phyloP scores from a whole-genome alignment of 2,888 invertebrate species.

The Eupithecia tripunctaria region DNA sequence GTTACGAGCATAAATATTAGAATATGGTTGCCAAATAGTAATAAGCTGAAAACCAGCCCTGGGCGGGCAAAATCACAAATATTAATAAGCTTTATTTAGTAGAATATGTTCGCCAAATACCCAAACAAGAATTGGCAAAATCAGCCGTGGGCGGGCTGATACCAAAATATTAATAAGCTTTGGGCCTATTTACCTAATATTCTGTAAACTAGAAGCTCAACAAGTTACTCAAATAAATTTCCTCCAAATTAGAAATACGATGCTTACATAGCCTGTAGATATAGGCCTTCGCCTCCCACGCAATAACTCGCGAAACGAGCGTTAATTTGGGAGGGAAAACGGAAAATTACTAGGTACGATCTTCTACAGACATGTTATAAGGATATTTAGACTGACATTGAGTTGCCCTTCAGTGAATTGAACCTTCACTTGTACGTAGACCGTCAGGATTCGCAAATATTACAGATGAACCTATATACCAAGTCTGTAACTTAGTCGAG shows the following conservation, averaged over 20 bases:
- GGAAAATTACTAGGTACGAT: conserved; percentile 51
- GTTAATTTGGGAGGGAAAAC: conserved; percentile 53
- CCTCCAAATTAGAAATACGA: conserved; percentile 20
- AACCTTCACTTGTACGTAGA: neutral
- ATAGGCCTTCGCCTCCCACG: conserved; percentile 35
- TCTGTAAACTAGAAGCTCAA: conserved; percentile 12
- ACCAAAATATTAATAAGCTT: conserved; percentile 7
- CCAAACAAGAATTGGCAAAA: neutral
- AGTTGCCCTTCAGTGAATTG: neutral
- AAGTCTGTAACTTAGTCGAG: too few species aligned
- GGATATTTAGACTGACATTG: conserved; percentile 10
- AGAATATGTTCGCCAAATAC: neutral
- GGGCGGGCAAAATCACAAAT: neutral
- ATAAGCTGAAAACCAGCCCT: neutral
- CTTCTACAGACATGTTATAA: neutral
- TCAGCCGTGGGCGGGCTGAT: neutral
- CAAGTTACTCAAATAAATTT: conserved; percentile 25
- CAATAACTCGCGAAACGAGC: conserved; percentile 48
- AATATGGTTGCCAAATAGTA: neutral
- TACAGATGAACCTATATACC: neutral
- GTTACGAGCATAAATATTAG: neutral
- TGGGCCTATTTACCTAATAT: neutral
- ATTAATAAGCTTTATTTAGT: neutral
- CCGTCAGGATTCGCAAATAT: neutral
- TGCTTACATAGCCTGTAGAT: neutral